These are phyloP conservation scores for Canis aureus DNA, from an alignment of 2,113 vertebrate genomes.

Conservation along the genomic window DNA sequence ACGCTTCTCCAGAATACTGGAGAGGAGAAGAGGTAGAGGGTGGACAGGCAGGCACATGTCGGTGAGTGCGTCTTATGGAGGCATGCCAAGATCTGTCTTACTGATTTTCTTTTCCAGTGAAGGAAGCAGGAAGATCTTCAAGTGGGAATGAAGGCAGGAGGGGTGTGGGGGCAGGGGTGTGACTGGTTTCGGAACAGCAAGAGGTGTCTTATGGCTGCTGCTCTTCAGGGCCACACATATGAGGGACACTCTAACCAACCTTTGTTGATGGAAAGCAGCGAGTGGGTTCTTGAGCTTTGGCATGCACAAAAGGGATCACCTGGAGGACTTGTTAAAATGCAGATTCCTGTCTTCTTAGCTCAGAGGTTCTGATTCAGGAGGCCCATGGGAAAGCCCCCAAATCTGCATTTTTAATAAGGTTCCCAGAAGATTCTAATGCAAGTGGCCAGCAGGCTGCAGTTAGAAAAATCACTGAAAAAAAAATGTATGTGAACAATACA, in stretches of 20 bases:
- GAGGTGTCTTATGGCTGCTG: not conserved
- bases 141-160: not conserved
- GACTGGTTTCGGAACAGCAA: not conserved
- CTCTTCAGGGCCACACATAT: not conserved
- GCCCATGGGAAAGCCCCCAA: not conserved
- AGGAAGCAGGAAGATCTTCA: not conserved
- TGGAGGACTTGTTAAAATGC: not conserved
- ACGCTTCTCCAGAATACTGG: not conserved
- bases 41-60: not conserved
- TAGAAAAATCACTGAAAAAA: not conserved
- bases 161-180: not conserved
- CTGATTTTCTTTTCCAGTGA: not conserved
- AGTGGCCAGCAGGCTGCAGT: not conserved
- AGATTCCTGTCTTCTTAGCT: constrained; percentile 1
- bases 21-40: not conserved
- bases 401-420: not conserved
- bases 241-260: not conserved
- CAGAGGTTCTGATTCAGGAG: not conserved
- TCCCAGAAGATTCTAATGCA: not conserved
- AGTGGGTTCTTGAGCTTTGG: not conserved
- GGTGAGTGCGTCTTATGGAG: not conserved
- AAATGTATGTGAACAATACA: not conserved
- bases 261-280: not conserved
- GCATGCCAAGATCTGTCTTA: not conserved
- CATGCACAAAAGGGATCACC: not conserved